These are phyloP conservation scores for Dendroctonus valens DNA, from an alignment of 1,140 invertebrate genomes.

Conservation along the genomic window DNA sequence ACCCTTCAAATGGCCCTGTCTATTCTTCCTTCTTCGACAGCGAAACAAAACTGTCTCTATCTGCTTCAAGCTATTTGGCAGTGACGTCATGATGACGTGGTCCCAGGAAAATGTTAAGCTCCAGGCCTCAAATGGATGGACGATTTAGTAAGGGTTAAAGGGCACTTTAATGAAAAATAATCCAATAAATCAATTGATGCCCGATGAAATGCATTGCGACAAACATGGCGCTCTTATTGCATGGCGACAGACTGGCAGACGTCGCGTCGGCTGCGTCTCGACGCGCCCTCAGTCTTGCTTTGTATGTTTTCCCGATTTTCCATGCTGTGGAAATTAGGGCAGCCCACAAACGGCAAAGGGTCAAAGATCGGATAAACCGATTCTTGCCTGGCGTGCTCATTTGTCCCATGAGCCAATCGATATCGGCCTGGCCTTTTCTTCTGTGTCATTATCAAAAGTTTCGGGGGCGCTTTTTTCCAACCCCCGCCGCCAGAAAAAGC, in stretches of 20 bases:
- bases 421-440: too few species aligned
- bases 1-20: too few species aligned
- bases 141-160: background rate
- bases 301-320: background rate
- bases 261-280: slow-evolving; percentile 6
- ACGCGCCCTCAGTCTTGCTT: slow-evolving; percentile 3
- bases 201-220: background rate
- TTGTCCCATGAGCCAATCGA: too few species aligned
- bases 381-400: too few species aligned
- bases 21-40: too few species aligned
- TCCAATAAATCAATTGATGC: background rate
- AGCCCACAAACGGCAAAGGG: too few species aligned
- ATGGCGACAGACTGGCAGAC: slow-evolving; percentile 20
- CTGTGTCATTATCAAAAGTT: too few species aligned
- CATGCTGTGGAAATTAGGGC: too few species aligned
- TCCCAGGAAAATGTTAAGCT: background rate
- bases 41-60: background rate
- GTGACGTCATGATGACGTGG: background rate
- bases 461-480: too few species aligned
- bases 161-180: background rate
- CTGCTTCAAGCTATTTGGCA: background rate
- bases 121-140: background rate
- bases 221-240: background rate
- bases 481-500: too few species aligned
- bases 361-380: too few species aligned